Evolutionary conservation across 2,797 vertebrate species (phyloP).

Genomic region (Sebastolobus altivelis): DNA sequence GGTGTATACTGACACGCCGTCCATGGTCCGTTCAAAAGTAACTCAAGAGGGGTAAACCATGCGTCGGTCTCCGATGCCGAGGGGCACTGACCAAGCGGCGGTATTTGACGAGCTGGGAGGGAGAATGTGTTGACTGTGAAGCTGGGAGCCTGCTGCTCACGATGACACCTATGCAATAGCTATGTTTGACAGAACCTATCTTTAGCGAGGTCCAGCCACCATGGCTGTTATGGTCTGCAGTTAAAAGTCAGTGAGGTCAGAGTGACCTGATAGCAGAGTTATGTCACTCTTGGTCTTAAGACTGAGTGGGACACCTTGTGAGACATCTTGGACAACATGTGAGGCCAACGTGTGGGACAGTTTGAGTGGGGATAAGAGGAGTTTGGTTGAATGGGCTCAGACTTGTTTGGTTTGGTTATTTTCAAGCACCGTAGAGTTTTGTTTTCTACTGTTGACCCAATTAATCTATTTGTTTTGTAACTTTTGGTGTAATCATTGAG

Average conservation of each 20-base stretch:
- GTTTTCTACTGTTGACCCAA: background rate
- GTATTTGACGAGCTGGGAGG: too few relatives aligned
- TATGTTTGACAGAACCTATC: conserved; percentile 8
- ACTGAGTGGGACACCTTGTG: background rate
- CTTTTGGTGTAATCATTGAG: background rate
- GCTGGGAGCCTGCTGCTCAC: background rate
- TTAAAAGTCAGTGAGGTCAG: conserved; percentile 22
- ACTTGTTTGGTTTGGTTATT: background rate
- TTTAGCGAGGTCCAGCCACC: conserved; percentile 1
- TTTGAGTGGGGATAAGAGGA: background rate
- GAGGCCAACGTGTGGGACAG: background rate
- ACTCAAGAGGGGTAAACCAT: too few relatives aligned
- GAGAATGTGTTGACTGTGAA: background rate
- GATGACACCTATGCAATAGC: background rate
- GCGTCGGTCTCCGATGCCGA: too few relatives aligned
- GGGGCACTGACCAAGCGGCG: too few relatives aligned
- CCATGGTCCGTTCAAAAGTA: too few relatives aligned
- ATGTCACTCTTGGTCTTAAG: conserved; percentile 18
- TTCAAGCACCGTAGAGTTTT: background rate
- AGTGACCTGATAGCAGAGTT: conserved; percentile 25
- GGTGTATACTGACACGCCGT: too few relatives aligned
- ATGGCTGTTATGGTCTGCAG: background rate
- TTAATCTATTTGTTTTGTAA: background rate
- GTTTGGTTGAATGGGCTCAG: background rate
- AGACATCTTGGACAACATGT: background rate